phyloP scores from a whole-genome alignment of 35 echinoderm and acorn worm genomes.

The Apostichopus parvimensis region DNA sequence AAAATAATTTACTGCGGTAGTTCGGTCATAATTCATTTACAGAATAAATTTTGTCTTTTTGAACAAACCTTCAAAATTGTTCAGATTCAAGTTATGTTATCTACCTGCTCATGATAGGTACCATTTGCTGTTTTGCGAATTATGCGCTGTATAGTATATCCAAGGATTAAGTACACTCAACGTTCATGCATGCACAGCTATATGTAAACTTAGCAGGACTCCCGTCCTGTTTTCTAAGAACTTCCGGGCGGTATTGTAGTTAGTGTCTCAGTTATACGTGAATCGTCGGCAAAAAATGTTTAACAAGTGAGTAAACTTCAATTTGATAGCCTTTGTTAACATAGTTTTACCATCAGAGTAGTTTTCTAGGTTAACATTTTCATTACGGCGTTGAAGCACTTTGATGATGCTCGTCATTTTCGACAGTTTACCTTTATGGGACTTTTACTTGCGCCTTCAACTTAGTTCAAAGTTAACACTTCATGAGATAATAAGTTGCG shows the following conservation, averaged over 20 bases:
- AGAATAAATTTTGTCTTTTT: too few species aligned
- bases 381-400: background rate
- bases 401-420: background rate
- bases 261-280: background rate
- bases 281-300: conserved; percentile 19
- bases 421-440: background rate
- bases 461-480: background rate
- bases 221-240: background rate
- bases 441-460: background rate
- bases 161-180: background rate
- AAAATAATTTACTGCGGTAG: too few species aligned
- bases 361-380: background rate
- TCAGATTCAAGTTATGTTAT: too few species aligned
- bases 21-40: too few species aligned
- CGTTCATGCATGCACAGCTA: background rate
- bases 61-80: too few species aligned
- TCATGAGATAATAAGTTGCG: too few species aligned
- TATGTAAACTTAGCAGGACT: background rate
- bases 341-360: background rate
- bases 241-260: conserved; percentile 14
- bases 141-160: background rate
- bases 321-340: background rate
- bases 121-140: background rate
- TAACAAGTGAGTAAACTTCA: conserved; percentile 7
- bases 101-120: too few species aligned